Evolutionary conservation across 2,888 invertebrate species (phyloP).

Genomic region (Dyspetes luteomarginatus): DNA sequence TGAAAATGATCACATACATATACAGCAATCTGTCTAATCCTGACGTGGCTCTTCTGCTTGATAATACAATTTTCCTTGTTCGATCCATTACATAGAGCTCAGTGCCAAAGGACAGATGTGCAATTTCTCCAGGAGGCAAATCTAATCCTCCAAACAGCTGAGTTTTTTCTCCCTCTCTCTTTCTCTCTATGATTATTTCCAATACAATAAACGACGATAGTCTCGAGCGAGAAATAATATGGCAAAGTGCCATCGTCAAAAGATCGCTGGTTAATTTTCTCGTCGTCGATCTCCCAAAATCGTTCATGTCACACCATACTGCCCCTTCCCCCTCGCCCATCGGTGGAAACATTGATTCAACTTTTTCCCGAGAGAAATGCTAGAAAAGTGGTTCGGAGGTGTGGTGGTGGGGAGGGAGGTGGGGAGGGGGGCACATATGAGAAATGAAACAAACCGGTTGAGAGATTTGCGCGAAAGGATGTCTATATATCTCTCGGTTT

Average conservation of each 20-base stretch:
- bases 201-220: conserved; percentile 15
- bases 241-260: conserved; percentile 54
- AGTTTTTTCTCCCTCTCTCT: conserved; percentile 22
- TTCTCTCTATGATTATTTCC: neutral
- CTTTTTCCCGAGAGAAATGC: conserved; percentile 56
- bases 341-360: conserved; percentile 19
- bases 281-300: conserved; percentile 58
- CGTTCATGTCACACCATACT: neutral
- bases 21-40: conserved; percentile 50
- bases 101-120: conserved; percentile 56
- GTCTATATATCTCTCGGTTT: neutral
- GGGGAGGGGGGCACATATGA: conserved; percentile 62
- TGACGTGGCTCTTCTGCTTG: conserved; percentile 48
- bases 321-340: neutral
- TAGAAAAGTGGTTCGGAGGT: conserved; percentile 70
- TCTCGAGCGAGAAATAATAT: conserved; percentile 55
- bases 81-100: conserved; percentile 61
- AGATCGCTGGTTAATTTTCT: conserved; percentile 61
- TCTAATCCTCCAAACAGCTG: conserved; percentile 55
- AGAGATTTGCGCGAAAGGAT: conserved; percentile 28
- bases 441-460: conserved; percentile 31
- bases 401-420: too few species aligned
- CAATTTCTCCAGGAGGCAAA: conserved; percentile 50
- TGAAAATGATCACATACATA: neutral
- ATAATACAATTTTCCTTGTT: conserved; percentile 51